phyloP scores from a whole-genome alignment of 2,797 vertebrate genomes.

The Lophotriccus pileatus region DNA sequence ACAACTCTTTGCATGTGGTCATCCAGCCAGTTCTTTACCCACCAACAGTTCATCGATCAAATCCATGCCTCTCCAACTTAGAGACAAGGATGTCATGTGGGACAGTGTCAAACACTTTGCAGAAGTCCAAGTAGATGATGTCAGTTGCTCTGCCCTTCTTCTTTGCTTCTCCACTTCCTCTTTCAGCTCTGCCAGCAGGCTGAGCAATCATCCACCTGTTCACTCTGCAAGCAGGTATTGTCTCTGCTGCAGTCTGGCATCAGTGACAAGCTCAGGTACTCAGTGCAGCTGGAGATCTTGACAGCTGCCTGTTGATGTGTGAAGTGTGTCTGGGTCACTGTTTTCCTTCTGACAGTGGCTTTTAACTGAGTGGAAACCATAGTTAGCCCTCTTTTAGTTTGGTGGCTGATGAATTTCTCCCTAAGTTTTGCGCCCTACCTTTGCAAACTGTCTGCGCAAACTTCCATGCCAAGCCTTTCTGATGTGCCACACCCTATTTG shows the following conservation, averaged over 20 bases:
- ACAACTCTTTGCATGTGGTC: not conserved
- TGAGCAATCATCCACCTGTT: not conserved
- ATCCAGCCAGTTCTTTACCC: not conserved
- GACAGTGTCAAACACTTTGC: not conserved
- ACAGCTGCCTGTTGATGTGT: not conserved
- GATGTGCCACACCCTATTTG: not conserved
- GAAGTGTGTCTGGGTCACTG: not conserved
- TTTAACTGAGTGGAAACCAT: not conserved
- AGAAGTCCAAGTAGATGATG: not conserved
- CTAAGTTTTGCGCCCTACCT: not conserved
- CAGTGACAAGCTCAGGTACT: not conserved
- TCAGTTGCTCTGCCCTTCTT: not conserved
- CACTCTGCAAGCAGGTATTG: too few relatives aligned
- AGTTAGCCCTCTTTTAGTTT: not conserved
- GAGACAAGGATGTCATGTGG: not conserved
- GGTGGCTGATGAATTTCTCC: not conserved
- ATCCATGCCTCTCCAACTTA: not conserved
- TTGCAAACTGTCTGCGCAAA: not conserved
- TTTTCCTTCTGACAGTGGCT: not conserved
- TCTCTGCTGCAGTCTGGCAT: not conserved
- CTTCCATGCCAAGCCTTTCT: accelerated
- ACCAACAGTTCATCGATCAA: not conserved
- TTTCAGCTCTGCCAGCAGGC: not conserved
- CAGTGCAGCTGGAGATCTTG: not conserved
- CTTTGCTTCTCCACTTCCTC: not conserved